Conservation (phyloP, 64 coral and sea anemone genomes). For the Montipora cactus region DNA sequence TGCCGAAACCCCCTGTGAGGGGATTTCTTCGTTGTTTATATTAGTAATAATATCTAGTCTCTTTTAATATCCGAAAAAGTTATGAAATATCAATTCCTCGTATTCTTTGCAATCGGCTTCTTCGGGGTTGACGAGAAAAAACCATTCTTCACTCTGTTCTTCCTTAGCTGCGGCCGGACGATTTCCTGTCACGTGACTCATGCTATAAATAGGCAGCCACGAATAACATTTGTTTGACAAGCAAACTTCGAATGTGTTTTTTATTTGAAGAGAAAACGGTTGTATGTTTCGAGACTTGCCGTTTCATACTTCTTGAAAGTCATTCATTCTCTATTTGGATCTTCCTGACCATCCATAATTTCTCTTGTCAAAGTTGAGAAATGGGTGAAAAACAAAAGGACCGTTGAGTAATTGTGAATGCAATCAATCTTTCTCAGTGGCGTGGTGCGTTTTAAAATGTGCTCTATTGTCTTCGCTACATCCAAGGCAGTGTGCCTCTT, state of each 20-base stretch:
- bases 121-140: neutral
- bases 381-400: neutral
- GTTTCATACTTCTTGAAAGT: neutral
- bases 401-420: neutral
- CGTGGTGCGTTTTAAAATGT: slow-evolving; percentile 10
- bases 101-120: neutral
- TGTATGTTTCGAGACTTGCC: neutral
- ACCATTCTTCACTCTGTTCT: too few species aligned
- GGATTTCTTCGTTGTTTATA: neutral
- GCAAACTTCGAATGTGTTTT: neutral
- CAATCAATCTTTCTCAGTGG: neutral
- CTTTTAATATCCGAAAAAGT: neutral
- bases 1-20: neutral
- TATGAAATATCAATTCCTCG: neutral
- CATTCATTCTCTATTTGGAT: neutral
- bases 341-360: too few species aligned
- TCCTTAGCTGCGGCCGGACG: neutral
- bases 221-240: slow-evolving; percentile 13
- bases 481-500: slow-evolving; percentile 24
- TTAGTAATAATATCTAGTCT: slow-evolving; percentile 3
- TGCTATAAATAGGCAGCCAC: slow-evolving; percentile 16
- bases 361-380: too few species aligned
- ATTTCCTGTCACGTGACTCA: slow-evolving; percentile 11
- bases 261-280: too few species aligned
- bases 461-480: slow-evolving; percentile 20